Base-by-base conservation (phyloP, 2,797 vertebrate genomes). In the Megalops cyprinoides region DNA sequence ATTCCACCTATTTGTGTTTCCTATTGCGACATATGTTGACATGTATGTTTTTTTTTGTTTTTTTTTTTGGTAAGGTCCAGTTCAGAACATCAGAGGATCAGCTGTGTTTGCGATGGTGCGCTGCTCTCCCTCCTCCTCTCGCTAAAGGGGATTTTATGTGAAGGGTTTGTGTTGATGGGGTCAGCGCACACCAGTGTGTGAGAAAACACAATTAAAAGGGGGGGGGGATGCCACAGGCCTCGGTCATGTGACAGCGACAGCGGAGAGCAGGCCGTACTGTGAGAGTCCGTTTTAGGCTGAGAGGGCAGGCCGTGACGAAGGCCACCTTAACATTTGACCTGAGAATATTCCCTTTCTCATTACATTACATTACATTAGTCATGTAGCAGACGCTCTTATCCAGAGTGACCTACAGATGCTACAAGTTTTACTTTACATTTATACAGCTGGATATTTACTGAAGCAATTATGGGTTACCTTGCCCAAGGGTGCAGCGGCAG, bases 141-240 rank as follows among this genome's bases (percentile, higher is more conserved):
- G 42, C 76, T 46, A 37, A 69, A 76, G 25, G 48, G 28, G 20
- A 25, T 42, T 31, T n/a, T 69, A 34, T 42, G 65, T 69, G 65
- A 18, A 49, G 20, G 79, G 82, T 88, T 60, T 4, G 80, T 85
- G 87, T 76, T 86, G 88, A 92, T 94, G 92, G 93, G 91, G 88
- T 91, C 91, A 93, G 91, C 89, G 90, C 89, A 91, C 94, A 95
- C 93, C 85, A 85, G 86, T 86, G 91, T 94, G 94, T 93, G 92
- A 94, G 90, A 93, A 93, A 94, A 93, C 92, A 94, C 89, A 85
- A 90, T 90, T 91, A 92, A 94, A 89, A 85, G 89, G 81, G 82
- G 55, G 81, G 82, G 55, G 25, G 25, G 83, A 71, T 51, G 71
- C 87, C 86, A 85, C 86, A 86, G 84, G 84, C 86, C 74, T 69